These are phyloP conservation scores for Lamellibrachia satsuma DNA, from an alignment of 2,888 invertebrate species.

Conservation along the genomic window DNA sequence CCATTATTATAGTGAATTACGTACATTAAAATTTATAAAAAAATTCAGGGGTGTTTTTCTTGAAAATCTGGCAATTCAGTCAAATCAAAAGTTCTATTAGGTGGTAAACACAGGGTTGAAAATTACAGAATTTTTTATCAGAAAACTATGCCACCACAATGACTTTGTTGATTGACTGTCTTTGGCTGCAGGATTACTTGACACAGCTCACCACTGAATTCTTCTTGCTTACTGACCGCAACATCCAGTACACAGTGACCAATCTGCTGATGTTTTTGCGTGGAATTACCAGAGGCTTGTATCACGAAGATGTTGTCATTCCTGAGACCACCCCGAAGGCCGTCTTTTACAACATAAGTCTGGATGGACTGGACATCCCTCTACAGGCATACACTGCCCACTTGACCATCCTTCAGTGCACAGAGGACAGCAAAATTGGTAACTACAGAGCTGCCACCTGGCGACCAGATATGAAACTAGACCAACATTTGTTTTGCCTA, in stretches of 20 bases:
- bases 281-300: not conserved
- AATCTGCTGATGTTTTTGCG: conserved; percentile 30
- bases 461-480: not conserved
- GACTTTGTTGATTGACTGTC: not conserved
- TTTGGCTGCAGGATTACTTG: not conserved
- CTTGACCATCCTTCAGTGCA: conserved; percentile 32
- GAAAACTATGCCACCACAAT: not conserved
- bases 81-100: too few relatives aligned
- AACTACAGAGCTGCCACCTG: not conserved
- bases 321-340: conserved; percentile 33
- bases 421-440: conserved; percentile 24
- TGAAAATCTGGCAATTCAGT: too few relatives aligned
- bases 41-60: too few relatives aligned
- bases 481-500: not conserved
- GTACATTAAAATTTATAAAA: too few relatives aligned
- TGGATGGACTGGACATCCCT: conserved; percentile 36
- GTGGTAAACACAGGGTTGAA: too few relatives aligned
- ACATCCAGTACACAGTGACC: conserved; percentile 31
- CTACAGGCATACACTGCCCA: conserved; percentile 40
- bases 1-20: too few relatives aligned
- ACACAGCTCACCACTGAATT: conserved; percentile 34
- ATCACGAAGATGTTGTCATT: not conserved
- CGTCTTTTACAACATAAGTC: conserved; percentile 43
- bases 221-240: conserved; percentile 37
- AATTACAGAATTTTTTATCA: too few relatives aligned